Evolutionary conservation across 2,113 vertebrate species (phyloP), one percentile per base, ranked within the genome.

Genomic region (Trogon surrucura): DNA sequence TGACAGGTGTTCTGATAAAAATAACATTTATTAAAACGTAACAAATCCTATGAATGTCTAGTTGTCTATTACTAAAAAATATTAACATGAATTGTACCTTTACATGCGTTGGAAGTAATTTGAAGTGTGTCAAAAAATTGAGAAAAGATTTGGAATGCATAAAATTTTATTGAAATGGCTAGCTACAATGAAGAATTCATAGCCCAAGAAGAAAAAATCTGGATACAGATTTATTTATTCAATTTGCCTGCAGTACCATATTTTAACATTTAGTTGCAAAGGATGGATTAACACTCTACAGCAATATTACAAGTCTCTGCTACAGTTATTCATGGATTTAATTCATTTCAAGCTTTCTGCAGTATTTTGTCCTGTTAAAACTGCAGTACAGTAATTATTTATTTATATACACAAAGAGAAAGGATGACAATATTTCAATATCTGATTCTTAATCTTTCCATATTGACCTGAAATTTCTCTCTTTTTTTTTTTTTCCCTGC

Each of bases 261-360:
- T 79, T 92, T 94, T 75, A 91, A 72, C 64, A 48, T 70, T 82
- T 85, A 67, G 23, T 88, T 57, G 29, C 23, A 87, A 94, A 82
- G 48, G 61, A 61, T 54, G 30, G 88, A 84, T 93, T 96, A 86
- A 79, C 30, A 61, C 25, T 92, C 34, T 27, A 20, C n/a, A 53
- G 41, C n/a, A 54, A 51, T 77, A 84, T 72, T 84, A n/a, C 26
- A 84, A 82, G 47, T 86, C 48, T 79, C 26, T 69, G 61, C 57
- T 87, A 36, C 23, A 83, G 22, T 88, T 94, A 66, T 85, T 85
- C 23, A 79, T 91, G 17, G 82, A 95, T 92, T 93, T 73, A n/a
- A 73, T 93, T 91, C 83, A 5, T 77, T 96, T 80, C 3, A 7
- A 72, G 32, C 50, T 73, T 85, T 62, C 0, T 1, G 36, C 38